Evolutionary conservation across 2,888 invertebrate species (phyloP), one percentile per base, ranked within the genome.

Genomic region (Thymelicus acteon): DNA sequence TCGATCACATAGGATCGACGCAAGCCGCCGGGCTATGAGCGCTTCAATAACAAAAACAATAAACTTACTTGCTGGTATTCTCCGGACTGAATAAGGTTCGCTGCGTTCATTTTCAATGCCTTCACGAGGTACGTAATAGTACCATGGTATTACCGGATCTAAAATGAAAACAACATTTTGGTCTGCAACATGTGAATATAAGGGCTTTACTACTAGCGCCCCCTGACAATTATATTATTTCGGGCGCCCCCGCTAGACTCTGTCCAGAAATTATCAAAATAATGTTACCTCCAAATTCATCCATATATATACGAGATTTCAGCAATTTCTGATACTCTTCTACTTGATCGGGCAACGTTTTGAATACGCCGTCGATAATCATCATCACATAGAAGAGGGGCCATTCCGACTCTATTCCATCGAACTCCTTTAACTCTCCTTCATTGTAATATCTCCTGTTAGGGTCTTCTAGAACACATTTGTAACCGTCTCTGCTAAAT

Each of bases 321-420:
- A 99, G 90, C 74, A 98, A 93, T 76, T 96, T 96, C 89, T 98
- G 97, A 89, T 98, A 99, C 84, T 98, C 97, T 74, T 97, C 96
- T n/a, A 98, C 97, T 94, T 98, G 98, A 67, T 98, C 97, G 4
- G 97, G 96, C 75, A 97, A 92, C 19, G 97, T 96, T 80, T 97
- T 97, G 84, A 98, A 98, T 63, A 98, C 97, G 10, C 99, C 98
- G 87, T 99, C 99, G 77, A 99, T 98, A 62, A 99, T 97, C 96
- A 99, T 97, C 86, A 97, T 97, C 58, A 98, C 97, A 83, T 97
- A 98, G 89, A 99, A 99, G 64, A 99, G 89, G 0, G 99, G 99
- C 99, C 99, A 99, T 87, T 99, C 99, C 76, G 98, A 98, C 92
- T 99, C 99, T 13, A 99, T 95, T 58, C 97, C 97, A 83, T 99